phyloP scores from a whole-genome alignment of 2,113 vertebrate species.

The Scomber scombrus region DNA sequence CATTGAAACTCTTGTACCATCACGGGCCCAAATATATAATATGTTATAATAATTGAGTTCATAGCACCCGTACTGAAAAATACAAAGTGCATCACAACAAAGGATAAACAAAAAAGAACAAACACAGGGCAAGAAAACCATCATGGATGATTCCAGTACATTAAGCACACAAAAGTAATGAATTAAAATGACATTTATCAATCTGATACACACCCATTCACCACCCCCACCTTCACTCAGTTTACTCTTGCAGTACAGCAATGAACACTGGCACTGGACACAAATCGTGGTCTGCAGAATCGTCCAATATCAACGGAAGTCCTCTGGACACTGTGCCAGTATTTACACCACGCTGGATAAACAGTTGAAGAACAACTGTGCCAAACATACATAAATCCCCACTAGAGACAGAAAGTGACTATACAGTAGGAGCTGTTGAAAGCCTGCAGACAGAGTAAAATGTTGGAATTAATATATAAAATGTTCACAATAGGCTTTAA shows the following conservation, averaged over 20 bases:
- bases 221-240: too few relatives aligned
- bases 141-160: too few relatives aligned
- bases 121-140: not conserved
- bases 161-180: not conserved
- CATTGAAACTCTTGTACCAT: too few relatives aligned
- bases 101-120: not conserved
- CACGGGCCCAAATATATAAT: too few relatives aligned
- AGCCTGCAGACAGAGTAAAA: not conserved
- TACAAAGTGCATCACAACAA: not conserved
- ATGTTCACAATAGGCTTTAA: too few relatives aligned
- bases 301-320: not conserved
- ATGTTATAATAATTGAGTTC: too few relatives aligned
- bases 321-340: not conserved
- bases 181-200: not conserved
- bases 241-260: too few relatives aligned
- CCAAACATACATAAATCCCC: constrained; percentile 6
- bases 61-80: not conserved
- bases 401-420: not conserved
- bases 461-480: not conserved
- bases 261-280: too few relatives aligned
- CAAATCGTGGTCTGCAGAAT: not conserved
- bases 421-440: not conserved
- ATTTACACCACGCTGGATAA: constrained; percentile 20
- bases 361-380: constrained; percentile 1
- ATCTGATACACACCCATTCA: not conserved